These are phyloP conservation scores for Cynodonichthys magdalenae DNA, from an alignment of 2,797 vertebrate genomes.

Conservation along the genomic window DNA sequence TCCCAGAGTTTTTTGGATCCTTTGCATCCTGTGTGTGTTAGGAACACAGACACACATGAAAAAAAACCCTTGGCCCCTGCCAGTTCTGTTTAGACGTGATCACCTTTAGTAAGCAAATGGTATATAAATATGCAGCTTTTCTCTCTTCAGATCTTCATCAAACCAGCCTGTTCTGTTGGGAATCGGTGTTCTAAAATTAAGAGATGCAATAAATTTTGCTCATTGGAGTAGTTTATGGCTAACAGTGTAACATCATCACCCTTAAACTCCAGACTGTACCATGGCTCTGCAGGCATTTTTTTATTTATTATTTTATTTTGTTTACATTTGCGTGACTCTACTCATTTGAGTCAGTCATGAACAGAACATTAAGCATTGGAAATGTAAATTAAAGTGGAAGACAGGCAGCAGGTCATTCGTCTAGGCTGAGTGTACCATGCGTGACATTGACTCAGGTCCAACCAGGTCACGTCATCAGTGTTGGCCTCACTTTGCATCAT, in stretches of 20 bases:
- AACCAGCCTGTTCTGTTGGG: neutral
- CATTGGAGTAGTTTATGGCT: conserved; percentile 22
- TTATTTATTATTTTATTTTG: neutral
- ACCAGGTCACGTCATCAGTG: conserved; percentile 30
- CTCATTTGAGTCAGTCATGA: conserved; percentile 24
- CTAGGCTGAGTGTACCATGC: conserved; percentile 16
- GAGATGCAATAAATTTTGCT: conserved; percentile 33
- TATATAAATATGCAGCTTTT: neutral
- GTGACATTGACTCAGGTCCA: conserved; percentile 16
- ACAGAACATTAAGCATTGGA: conserved; percentile 19
- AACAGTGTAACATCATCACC: conserved; percentile 2
- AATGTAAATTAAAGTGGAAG: conserved; percentile 24
- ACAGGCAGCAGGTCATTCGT: conserved; percentile 20
- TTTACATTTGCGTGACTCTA: conserved; percentile 17
- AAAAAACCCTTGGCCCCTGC: neutral
- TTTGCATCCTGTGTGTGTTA: conserved; percentile 42
- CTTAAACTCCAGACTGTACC: conserved; percentile 7
- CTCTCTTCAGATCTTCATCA: conserved; percentile 10
- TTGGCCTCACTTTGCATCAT: conserved; percentile 27
- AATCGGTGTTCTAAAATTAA: conserved; percentile 2
- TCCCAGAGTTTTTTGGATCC: conserved; percentile 44
- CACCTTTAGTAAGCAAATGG: neutral
- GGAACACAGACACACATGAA: neutral
- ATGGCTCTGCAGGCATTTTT: conserved; percentile 21
- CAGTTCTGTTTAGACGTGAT: conserved; percentile 19